Evolutionary conservation across 92 coral and sea anemone species (phyloP).

Genomic region (Paramuricea clavata): DNA sequence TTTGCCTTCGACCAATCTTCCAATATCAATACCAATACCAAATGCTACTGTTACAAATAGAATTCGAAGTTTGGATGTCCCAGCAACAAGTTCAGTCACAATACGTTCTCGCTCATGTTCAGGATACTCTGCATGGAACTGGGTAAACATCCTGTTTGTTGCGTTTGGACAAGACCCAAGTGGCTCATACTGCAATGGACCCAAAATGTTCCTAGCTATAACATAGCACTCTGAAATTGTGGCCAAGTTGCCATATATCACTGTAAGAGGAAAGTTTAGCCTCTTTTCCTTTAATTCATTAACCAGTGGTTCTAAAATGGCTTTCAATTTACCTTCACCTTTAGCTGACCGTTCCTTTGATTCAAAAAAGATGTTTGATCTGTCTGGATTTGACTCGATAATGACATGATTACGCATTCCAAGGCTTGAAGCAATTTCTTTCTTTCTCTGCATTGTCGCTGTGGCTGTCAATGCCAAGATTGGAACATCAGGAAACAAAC

Average conservation of each 20-base stretch:
- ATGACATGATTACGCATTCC: not conserved
- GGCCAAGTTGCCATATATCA: slow-evolving; percentile 71
- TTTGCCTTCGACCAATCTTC: no score
- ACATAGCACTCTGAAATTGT: slow-evolving; percentile 56
- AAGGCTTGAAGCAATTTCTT: not conserved
- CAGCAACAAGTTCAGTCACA: slow-evolving; percentile 40
- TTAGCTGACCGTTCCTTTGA: not conserved
- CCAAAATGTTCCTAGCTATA: slow-evolving; percentile 46
- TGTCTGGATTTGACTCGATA: not conserved
- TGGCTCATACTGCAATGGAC: slow-evolving; percentile 62
- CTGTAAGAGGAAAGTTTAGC: slow-evolving; percentile 61
- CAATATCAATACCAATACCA: slow-evolving; percentile 75
- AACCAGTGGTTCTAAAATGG: not conserved
- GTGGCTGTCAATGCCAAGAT: slow-evolving; percentile 12
- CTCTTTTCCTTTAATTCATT: not conserved
- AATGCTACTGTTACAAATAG: slow-evolving; percentile 77
- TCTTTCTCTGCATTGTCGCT: not conserved
- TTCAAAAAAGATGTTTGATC: not conserved
- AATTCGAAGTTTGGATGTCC: slow-evolving; percentile 53
- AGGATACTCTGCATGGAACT: slow-evolving; percentile 80
- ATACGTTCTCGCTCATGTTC: slow-evolving; percentile 63
- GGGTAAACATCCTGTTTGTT: slow-evolving; percentile 68
- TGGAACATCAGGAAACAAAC: not conserved
- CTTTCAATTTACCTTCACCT: not conserved
- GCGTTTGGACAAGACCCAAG: slow-evolving; percentile 27